Conservation (phyloP, 2,888 invertebrate species). For the Meteorus cinctellus region DNA sequence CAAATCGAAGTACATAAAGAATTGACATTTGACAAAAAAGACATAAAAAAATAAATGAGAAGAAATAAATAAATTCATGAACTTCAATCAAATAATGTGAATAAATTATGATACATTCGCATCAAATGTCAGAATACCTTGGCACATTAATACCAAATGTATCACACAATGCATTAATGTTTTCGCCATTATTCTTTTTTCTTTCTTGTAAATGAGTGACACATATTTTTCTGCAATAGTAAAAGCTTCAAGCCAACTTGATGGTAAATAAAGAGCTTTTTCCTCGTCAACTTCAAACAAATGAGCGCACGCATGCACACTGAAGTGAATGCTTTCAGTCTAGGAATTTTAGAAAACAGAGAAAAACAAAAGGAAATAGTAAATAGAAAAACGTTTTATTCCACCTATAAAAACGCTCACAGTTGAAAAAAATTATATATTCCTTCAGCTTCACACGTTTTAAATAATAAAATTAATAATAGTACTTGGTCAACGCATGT, state of each 20-base stretch:
- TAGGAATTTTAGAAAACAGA: background rate
- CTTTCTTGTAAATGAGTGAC: constrained; percentile 25
- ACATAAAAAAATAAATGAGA: background rate
- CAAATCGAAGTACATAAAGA: background rate
- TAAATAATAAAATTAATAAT: background rate
- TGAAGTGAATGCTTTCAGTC: constrained; percentile 14
- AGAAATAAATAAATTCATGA: background rate
- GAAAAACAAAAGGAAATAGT: background rate
- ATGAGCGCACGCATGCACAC: background rate
- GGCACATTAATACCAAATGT: background rate
- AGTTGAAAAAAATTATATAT: constrained; percentile 11
- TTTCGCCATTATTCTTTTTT: background rate
- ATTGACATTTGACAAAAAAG: background rate
- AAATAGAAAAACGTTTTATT: constrained; percentile 18
- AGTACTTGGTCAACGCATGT: background rate
- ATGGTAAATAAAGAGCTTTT: constrained; percentile 34
- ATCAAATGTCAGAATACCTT: constrained; percentile 3
- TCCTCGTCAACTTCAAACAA: constrained; percentile 22
- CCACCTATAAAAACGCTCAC: constrained; percentile 19
- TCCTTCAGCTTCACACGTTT: constrained; percentile 22
- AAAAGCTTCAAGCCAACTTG: constrained; percentile 19
- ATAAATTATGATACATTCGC: background rate
- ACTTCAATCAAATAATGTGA: background rate
- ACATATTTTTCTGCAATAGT: constrained; percentile 15
- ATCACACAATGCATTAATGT: constrained; percentile 20